Evolutionary conservation across 1,140 invertebrate species (phyloP).

Genomic region (Meloidogyne chitwoodi): DNA sequence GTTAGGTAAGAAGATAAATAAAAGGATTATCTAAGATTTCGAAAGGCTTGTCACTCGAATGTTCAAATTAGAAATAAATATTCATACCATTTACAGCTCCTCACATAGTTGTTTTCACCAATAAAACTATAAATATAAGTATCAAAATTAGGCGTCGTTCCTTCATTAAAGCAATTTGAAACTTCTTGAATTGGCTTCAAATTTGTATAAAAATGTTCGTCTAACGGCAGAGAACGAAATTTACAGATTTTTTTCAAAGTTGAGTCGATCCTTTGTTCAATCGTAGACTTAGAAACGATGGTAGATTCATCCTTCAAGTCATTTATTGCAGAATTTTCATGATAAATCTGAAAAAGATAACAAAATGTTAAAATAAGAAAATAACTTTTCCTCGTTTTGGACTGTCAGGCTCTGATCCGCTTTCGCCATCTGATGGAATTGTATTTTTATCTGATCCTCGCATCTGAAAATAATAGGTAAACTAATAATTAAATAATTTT

Average conservation of each 20-base stretch:
- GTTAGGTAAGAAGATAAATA: neutral
- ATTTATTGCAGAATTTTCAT: neutral
- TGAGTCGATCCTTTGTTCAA: neutral
- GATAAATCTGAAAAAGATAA: neutral
- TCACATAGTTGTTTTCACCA: slow-evolving; percentile 31
- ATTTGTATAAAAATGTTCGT: neutral
- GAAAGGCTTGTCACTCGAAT: too few relatives aligned
- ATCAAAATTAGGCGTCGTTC: slow-evolving; percentile 27
- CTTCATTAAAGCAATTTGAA: slow-evolving; percentile 16
- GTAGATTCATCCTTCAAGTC: neutral
- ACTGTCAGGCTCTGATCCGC: neutral
- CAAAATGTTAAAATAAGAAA: neutral
- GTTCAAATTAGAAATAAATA: too few relatives aligned
- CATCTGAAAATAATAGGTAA: neutral
- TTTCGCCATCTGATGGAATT: neutral
- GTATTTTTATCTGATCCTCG: neutral
- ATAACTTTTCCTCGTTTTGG: neutral
- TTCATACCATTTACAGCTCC: slow-evolving; percentile 32
- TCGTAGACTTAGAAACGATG: neutral
- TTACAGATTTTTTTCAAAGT: neutral
- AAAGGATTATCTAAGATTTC: too few relatives aligned
- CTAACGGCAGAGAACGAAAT: neutral
- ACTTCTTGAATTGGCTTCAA: slow-evolving; percentile 12
- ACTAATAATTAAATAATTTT: neutral
- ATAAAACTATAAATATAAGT: slow-evolving; percentile 15